Conservation (phyloP, 2,888 invertebrate species). For the Sinohyriopsis cumingii region DNA sequence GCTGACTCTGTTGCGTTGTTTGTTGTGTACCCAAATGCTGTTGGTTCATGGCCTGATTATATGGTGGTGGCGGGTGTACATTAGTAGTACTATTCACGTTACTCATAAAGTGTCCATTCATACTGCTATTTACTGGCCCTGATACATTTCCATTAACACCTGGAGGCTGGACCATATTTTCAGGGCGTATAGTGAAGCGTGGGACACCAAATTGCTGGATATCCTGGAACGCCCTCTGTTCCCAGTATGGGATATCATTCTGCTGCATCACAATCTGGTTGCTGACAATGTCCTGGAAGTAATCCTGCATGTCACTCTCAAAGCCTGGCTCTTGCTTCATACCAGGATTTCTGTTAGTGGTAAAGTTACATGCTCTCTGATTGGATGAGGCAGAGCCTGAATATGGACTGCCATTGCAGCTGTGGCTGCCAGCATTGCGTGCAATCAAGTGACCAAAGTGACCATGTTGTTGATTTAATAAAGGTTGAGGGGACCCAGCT, state of each 20-base stretch:
- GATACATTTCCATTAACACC: constrained; percentile 14
- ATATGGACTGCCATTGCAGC: constrained; percentile 60
- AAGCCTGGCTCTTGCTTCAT: constrained; percentile 51
- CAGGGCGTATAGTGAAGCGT: constrained; percentile 34
- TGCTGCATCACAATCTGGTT: constrained; percentile 65
- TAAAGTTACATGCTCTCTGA: constrained; percentile 34
- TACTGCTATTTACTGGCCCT: constrained; percentile 16
- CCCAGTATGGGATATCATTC: constrained; percentile 60
- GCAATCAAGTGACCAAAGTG: constrained; percentile 69
- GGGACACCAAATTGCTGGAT: constrained; percentile 41
- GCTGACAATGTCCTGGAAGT: constrained; percentile 55
- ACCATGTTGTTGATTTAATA: constrained; percentile 49
- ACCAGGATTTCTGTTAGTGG: constrained; percentile 35
- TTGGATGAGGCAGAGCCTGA: constrained; percentile 62
- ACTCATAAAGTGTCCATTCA: constrained; percentile 22
- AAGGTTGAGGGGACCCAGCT: constrained; percentile 59
- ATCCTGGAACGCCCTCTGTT: constrained; percentile 50
- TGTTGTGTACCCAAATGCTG: constrained; percentile 29
- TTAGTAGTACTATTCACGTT: constrained; percentile 23
- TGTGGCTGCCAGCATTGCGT: constrained; percentile 45
- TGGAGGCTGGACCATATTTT: constrained; percentile 37
- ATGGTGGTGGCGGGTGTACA: constrained; percentile 65
- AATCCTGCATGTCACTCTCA: constrained; percentile 46
- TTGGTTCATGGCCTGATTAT: constrained; percentile 53
- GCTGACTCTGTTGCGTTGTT: constrained; percentile 14